Percentiles rank a stretch among this genome's conserved stretches.
Conservation (phyloP, 2,113 vertebrate genomes). For the Triplophysa dalaica region DNA sequence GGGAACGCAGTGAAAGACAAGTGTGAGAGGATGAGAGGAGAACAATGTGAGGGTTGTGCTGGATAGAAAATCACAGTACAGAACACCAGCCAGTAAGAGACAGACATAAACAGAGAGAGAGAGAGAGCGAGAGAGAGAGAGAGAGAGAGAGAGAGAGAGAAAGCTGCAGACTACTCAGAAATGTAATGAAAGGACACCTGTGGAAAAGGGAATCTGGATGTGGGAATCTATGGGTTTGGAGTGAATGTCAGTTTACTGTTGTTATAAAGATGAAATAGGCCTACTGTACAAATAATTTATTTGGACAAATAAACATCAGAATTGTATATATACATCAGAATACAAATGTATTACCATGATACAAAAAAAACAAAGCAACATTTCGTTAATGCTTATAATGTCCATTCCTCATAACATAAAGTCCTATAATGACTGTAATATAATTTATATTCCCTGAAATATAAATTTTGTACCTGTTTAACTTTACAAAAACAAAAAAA, state of each 20-base stretch:
- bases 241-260: too few relatives aligned
- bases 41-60: slow-evolving; percentile 71
- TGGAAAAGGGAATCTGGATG: slow-evolving; percentile 1
- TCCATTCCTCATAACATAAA: too few relatives aligned
- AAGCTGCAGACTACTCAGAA: slow-evolving; percentile 28
- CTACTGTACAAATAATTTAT: too few relatives aligned
- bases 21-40: slow-evolving; percentile 46
- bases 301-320: too few relatives aligned
- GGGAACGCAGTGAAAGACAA: slow-evolving; percentile 39
- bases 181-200: slow-evolving; percentile 42
- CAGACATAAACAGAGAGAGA: slow-evolving; percentile 44
- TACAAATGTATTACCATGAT: too few relatives aligned
- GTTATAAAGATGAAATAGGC: too few relatives aligned
- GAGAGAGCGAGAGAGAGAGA: not conserved
- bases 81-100: slow-evolving; percentile 59
- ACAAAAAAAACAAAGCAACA: not conserved
- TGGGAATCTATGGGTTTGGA: not conserved
- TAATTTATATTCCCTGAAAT: too few relatives aligned
- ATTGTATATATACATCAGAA: too few relatives aligned
- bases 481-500: too few relatives aligned
- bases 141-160: slow-evolving; percentile 21
- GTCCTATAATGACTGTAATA: too few relatives aligned
- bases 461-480: too few relatives aligned
- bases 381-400: not conserved
- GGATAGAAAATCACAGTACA: slow-evolving; percentile 40